Conservation (phyloP, 2,797 vertebrate genomes). For the Squalus acanthias region DNA sequence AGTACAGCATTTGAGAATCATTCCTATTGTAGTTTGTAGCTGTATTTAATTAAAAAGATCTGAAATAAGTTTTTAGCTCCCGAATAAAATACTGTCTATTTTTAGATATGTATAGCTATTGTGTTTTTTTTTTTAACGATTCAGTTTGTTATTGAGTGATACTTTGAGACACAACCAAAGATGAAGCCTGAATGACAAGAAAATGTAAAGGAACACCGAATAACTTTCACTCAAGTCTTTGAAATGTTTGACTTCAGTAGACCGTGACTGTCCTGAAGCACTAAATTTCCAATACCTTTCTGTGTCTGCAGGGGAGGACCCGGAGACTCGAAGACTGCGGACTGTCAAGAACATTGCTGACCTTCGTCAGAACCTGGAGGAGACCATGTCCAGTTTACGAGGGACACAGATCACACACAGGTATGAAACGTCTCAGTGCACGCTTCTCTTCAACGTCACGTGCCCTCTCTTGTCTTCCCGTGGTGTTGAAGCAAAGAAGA, state of each 20-base stretch:
- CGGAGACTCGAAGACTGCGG: conserved; percentile 79
- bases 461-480: not conserved
- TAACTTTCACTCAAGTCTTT: not conserved
- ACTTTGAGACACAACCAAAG: not conserved
- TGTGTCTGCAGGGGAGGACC: conserved; percentile 73
- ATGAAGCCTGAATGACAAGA: not conserved
- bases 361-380: conserved; percentile 90
- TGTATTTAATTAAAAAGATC: not conserved
- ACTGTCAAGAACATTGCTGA: conserved; percentile 96
- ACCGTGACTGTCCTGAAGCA: not conserved
- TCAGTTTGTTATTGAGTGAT: not conserved
- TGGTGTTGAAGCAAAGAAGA: not conserved
- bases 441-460: not conserved
- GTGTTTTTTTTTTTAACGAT: not conserved
- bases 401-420: conserved; percentile 95
- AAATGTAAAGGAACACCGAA: not conserved
- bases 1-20: not conserved
- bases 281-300: not conserved
- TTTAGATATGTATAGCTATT: not conserved
- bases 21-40: not conserved
- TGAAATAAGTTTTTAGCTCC: no score
- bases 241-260: not conserved
- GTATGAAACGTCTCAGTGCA: conserved; percentile 50
- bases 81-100: not conserved
- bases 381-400: conserved; percentile 93